Evolutionary conservation across 1,140 invertebrate genomes (phyloP), one percentile per base, ranked within the genome.

Genomic region (Zaprionus ghesquierei): DNA sequence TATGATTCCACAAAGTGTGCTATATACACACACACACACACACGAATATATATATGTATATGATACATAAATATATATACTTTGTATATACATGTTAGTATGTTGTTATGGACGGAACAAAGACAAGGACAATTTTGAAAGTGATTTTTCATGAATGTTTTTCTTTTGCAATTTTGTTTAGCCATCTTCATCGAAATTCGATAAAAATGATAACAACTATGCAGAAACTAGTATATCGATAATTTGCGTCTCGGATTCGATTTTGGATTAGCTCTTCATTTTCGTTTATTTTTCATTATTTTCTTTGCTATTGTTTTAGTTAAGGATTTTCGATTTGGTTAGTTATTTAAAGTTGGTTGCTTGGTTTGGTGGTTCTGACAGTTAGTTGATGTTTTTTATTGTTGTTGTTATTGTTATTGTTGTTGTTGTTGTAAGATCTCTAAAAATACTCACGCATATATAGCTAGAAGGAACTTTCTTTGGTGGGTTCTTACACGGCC

Each of bases 381-480:
- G 49, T 86, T 78, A 74, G 54, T 80, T 85, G 70, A 64, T 64
- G 38, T 59, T 65, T 44, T 86, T 50, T 33, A 18, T 54, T 29
- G 5, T 5, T 29, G 27, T 29, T 29, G 9, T 29, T 29, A 9
- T 56, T 49, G 27, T 62, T 68, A 18, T 64, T 53, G 66, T 89
- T 87, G 79, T 77, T 87, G 44, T 55, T 55, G 68, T 89, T 89
- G 80, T 77, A 89, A 89, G 85, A 89, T 89, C 84, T 89, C 85
- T 89, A 89, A 89, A 74, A 91, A 85, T 89, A 95, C 97, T 97
- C 95, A 99, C 98, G 98, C 97, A 93, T 99, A 99, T 93, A 99
- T 99, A 79, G 99, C 99, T 92, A 99, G 95, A 64, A 99, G 95
- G 94, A 99, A 99, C 94, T 99, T 99, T 93, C 99, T 95, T 93